phyloP scores from a whole-genome alignment of 2,113 vertebrate genomes.

The Dasypus novemcinctus region DNA sequence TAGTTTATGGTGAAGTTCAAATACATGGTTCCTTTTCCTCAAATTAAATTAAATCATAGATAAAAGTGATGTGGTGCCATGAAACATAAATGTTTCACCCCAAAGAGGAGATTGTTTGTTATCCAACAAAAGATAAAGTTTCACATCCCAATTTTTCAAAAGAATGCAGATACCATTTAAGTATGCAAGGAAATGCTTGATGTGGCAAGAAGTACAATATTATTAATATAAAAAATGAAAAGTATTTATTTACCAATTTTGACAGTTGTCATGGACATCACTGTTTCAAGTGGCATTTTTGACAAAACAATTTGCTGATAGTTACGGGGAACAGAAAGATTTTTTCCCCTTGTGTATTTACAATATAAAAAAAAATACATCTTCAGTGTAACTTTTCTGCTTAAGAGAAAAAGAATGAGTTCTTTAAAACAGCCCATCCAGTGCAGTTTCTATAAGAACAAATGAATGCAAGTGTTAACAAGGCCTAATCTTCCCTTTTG shows the following conservation, averaged over 20 bases:
- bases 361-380: slow-evolving; percentile 60
- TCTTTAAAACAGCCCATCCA: slow-evolving; percentile 55
- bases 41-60: slow-evolving; percentile 42
- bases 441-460: slow-evolving; percentile 55
- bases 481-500: slow-evolving; percentile 90
- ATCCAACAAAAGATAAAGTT: slow-evolving; percentile 52
- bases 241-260: slow-evolving; percentile 77
- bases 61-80: slow-evolving; percentile 44
- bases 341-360: slow-evolving; percentile 69
- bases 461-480: slow-evolving; percentile 86
- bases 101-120: slow-evolving; percentile 51
- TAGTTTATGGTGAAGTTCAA: slow-evolving; percentile 70
- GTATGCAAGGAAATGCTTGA: neutral
- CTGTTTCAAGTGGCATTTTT: slow-evolving; percentile 77
- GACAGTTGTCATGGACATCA: slow-evolving; percentile 78
- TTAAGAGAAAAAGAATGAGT: slow-evolving; percentile 61
- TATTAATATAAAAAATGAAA: slow-evolving; percentile 46
- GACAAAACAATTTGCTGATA: slow-evolving; percentile 78
- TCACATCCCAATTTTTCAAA: slow-evolving; percentile 56
- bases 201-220: neutral
- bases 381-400: slow-evolving; percentile 70
- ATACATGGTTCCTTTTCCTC: slow-evolving; percentile 59
- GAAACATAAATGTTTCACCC: neutral
- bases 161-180: slow-evolving; percentile 30
- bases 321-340: slow-evolving; percentile 63